Conservation (phyloP, 2,888 invertebrate species). For the Dryadula phaetusa region DNA sequence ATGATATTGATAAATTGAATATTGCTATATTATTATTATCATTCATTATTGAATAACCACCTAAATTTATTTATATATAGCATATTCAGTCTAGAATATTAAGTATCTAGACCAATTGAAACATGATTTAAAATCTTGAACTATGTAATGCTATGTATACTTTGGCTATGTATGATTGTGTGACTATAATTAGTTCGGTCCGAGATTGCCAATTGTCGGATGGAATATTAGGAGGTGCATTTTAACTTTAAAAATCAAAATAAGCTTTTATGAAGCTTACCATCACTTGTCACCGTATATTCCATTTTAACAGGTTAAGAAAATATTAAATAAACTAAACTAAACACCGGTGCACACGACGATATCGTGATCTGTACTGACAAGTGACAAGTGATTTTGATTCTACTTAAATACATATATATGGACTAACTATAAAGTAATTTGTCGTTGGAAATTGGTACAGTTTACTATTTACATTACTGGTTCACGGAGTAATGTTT, state of each 20-base stretch:
- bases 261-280: slow-evolving; percentile 48
- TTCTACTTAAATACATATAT: background rate
- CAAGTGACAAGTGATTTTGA: background rate
- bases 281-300: slow-evolving; percentile 59
- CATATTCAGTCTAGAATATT: no score
- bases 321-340: background rate
- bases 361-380: slow-evolving; percentile 10
- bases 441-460: background rate
- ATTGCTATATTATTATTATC: background rate
- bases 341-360: slow-evolving; percentile 9
- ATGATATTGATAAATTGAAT: background rate
- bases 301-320: slow-evolving; percentile 58
- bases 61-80: background rate
- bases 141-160: background rate
- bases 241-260: background rate
- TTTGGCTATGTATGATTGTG: no score
- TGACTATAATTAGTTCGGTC: no score
- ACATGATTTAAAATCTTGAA: background rate
- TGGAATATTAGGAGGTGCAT: background rate
- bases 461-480: background rate
- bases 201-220: background rate
- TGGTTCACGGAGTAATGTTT: background rate
- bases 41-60: background rate
- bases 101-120: background rate
- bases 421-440: background rate